These are phyloP conservation scores for Erebia epiphron DNA, from an alignment of 2,888 invertebrate genomes.

Conservation along the genomic window DNA sequence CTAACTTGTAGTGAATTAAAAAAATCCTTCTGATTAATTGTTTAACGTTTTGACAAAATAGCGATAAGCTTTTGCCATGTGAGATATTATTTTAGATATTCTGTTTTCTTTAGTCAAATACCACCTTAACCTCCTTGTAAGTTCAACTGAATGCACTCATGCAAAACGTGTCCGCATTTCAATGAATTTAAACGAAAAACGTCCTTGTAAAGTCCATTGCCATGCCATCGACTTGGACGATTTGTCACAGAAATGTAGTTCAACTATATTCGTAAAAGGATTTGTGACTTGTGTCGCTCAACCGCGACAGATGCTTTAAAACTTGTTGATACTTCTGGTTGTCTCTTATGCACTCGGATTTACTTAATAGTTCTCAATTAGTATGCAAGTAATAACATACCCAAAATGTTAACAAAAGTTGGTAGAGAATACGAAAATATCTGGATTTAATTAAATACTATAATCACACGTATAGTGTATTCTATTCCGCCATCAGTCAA, in stretches of 20 bases:
- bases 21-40: no score
- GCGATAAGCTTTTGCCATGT: no score
- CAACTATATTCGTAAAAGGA: slow-evolving; percentile 43
- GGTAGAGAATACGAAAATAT: no score
- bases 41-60: no score
- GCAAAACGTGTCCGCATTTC: slow-evolving; percentile 23
- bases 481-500: neutral
- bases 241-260: slow-evolving; percentile 41
- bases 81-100: neutral
- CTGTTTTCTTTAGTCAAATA: slow-evolving; percentile 6
- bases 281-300: slow-evolving; percentile 36
- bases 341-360: slow-evolving; percentile 16
- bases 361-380: neutral
- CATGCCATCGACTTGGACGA: slow-evolving; percentile 35
- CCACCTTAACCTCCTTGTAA: slow-evolving; percentile 8
- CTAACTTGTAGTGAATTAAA: no score
- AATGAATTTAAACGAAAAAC: slow-evolving; percentile 28
- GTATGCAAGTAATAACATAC: no score
- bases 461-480: no score
- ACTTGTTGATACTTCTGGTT: slow-evolving; percentile 30
- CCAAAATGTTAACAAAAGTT: no score
- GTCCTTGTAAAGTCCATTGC: slow-evolving; percentile 31
- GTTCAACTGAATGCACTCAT: slow-evolving; percentile 14
- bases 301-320: slow-evolving; percentile 30
- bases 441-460: no score